These are phyloP conservation scores for Mesorhabditis sp. DNA, from an alignment of 2,888 invertebrate genomes.

Conservation along the genomic window DNA sequence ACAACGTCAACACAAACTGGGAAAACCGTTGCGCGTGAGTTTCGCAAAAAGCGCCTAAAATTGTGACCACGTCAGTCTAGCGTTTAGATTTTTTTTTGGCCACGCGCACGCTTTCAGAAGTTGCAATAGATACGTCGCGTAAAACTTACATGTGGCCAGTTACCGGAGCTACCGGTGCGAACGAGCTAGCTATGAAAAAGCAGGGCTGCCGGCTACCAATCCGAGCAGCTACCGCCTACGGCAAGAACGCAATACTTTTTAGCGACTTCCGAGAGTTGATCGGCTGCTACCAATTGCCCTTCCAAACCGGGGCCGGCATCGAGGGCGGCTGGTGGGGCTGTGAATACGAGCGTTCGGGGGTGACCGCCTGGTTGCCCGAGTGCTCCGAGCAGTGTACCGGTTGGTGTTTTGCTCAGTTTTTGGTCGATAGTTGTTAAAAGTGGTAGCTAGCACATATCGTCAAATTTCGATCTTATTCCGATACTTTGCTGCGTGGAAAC, in stretches of 20 bases:
- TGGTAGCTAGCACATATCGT: background rate
- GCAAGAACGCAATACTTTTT: background rate
- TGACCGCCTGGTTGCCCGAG: conserved; percentile 5
- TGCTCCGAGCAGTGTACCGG: conserved; percentile 5
- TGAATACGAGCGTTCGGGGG: conserved; percentile 5
- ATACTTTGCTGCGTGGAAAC: background rate
- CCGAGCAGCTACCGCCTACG: no score
- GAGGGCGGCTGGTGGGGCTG: background rate
- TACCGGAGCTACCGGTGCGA: no score
- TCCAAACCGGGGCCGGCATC: background rate
- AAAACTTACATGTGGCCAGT: no score
- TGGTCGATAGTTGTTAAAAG: background rate
- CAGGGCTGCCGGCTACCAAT: no score
- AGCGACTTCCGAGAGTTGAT: background rate
- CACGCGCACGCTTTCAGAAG: no score
- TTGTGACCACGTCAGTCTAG: no score
- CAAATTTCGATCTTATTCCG: background rate
- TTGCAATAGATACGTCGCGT: no score
- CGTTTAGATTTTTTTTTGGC: no score
- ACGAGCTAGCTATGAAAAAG: no score
- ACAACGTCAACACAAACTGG: background rate
- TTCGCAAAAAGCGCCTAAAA: no score
- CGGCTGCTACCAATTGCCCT: conserved; percentile 5
- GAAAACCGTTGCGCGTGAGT: background rate
- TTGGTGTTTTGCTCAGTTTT: background rate